These are phyloP conservation scores for Oreochromis aureus DNA, from an alignment of 2,113 vertebrate genomes.

Conservation along the genomic window DNA sequence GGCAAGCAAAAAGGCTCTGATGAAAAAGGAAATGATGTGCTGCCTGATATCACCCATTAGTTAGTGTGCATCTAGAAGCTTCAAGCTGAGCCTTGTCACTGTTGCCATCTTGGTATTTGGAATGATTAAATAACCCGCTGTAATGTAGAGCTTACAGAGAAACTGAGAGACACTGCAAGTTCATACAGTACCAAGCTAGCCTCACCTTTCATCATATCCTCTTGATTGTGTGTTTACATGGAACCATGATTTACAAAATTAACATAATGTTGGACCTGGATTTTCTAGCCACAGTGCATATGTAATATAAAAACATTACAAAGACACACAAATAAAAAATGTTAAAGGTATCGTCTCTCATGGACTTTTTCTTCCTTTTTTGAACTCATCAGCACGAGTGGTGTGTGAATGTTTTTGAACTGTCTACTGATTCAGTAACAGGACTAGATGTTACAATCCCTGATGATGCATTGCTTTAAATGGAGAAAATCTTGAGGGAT, in stretches of 20 bases:
- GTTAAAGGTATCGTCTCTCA: fast-evolving
- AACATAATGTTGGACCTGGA: neutral
- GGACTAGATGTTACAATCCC: neutral
- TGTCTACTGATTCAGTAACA: neutral
- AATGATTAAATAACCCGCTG: neutral
- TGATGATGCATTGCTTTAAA: neutral
- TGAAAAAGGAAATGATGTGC: neutral
- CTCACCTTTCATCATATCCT: neutral
- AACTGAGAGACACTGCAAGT: neutral
- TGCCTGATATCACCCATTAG: fast-evolving
- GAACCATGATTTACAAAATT: neutral
- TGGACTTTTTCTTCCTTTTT: neutral
- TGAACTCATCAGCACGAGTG: neutral
- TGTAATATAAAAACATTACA: neutral
- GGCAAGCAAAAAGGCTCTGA: neutral
- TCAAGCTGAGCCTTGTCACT: neutral
- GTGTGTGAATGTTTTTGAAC: neutral
- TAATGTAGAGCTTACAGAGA: neutral
- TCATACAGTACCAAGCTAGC: neutral
- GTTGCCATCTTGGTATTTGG: neutral
- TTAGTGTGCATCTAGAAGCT: neutral
- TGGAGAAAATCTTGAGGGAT: neutral
- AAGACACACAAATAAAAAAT: neutral
- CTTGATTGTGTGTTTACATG: neutral
- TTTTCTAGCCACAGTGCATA: neutral